Percentiles rank a stretch among this genome's conserved stretches.
Conservation (phyloP, 2,113 vertebrate species). For the Poeciliopsis turrubarensis region DNA sequence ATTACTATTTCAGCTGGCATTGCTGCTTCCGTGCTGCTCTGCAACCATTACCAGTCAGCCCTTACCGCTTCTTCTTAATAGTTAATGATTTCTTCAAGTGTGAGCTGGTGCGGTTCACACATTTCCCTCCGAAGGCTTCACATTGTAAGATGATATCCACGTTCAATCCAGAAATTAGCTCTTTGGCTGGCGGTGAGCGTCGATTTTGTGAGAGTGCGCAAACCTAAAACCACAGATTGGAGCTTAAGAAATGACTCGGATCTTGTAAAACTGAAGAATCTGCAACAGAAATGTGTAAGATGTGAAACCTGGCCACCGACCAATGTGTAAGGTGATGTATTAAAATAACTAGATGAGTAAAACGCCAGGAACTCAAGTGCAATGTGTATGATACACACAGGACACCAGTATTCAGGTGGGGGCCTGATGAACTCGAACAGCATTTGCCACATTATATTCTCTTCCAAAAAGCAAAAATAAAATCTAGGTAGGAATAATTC, state of each 20-base stretch:
- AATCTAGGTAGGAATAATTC: too few relatives aligned
- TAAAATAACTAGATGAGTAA: background rate
- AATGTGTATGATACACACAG: background rate
- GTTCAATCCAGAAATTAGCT: slow-evolving; percentile 57
- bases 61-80: slow-evolving; percentile 64
- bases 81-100: slow-evolving; percentile 78
- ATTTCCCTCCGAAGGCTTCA: slow-evolving; percentile 32
- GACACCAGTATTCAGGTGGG: too few relatives aligned
- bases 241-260: slow-evolving; percentile 59
- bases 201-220: slow-evolving; percentile 35
- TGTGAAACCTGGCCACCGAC: slow-evolving; percentile 50
- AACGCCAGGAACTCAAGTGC: background rate
- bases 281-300: slow-evolving; percentile 34
- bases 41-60: slow-evolving; percentile 45
- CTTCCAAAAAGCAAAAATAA: too few relatives aligned
- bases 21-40: slow-evolving; percentile 59
- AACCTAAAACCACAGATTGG: slow-evolving; percentile 47
- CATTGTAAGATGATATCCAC: slow-evolving; percentile 60
- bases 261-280: too few relatives aligned
- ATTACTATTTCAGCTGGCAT: slow-evolving; percentile 66
- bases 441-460: too few relatives aligned
- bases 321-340: background rate
- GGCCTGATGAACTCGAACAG: background rate
- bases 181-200: slow-evolving; percentile 29
- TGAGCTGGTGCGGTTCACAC: slow-evolving; percentile 37